Evolutionary conservation across 2,113 vertebrate genomes (phyloP).

Genomic region (Dicentrarchus labrax): DNA sequence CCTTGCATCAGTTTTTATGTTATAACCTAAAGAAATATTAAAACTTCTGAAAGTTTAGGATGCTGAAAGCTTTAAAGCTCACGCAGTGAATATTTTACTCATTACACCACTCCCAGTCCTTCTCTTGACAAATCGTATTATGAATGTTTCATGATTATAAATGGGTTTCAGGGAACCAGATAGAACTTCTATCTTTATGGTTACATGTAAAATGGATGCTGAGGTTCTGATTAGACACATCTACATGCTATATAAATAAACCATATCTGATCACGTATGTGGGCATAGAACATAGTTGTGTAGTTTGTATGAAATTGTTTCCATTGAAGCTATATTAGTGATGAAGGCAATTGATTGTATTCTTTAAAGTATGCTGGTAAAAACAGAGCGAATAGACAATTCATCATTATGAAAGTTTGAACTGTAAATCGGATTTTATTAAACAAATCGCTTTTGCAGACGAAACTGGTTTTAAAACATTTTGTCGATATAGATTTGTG

Average conservation of each 20-base stretch:
- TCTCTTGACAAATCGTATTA: neutral
- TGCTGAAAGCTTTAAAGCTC: neutral
- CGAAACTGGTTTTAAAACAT: too few relatives aligned
- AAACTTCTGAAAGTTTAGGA: constrained; percentile 4
- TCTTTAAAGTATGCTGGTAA: neutral
- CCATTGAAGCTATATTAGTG: neutral
- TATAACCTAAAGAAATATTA: neutral
- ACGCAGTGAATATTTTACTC: neutral
- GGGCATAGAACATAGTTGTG: neutral
- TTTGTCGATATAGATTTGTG: too few relatives aligned
- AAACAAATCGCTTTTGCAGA: too few relatives aligned
- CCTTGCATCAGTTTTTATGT: neutral
- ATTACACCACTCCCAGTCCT: neutral
- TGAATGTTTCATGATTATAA: neutral
- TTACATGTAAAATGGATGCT: neutral
- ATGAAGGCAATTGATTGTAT: neutral
- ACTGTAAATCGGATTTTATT: neutral
- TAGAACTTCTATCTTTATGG: neutral
- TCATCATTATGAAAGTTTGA: neutral
- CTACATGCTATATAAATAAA: neutral
- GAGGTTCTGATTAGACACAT: neutral
- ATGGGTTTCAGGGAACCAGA: neutral
- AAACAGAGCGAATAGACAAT: neutral
- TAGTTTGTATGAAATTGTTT: neutral
- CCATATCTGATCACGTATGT: neutral